Evolutionary conservation across 2,113 vertebrate species (phyloP), one percentile per base, ranked within the genome.

Genomic region (Gasterosteus aculeatus): DNA sequence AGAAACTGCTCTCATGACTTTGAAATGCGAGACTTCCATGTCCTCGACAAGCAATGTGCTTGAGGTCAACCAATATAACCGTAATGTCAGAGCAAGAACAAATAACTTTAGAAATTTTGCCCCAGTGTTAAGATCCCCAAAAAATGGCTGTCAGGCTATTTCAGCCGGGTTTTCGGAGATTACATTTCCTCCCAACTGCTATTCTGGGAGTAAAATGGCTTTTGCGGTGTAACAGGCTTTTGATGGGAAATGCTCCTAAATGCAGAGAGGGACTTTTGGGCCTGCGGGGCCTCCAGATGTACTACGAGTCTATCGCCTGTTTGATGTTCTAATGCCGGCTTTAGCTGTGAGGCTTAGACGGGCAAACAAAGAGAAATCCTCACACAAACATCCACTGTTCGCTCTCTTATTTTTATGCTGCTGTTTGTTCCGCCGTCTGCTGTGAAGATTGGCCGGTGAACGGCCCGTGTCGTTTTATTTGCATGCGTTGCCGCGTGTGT

Each of bases 131-230:
- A 83, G 49, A 49, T 63, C 74, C 75, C 35, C 35, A 6, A 79
- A 87, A 80, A 89, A 81, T 71, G 56, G 38, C 75, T 83, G 82
- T 77, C 54, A 53, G 73, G 79, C 69, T 82, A 74, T 86, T 91
- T 90, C 80, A 89, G 78, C 71, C 5, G 69, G 67, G 49, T 68
- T 76, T 83, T 86, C 79, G 69, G 82, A 88, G 88, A 93, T 91
- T 89, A 83, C 81, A 81, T 88, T 91, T 87, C 87, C 81, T 56
- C 75, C 70, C 69, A 83, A 82, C 76, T 81, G 83, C 89, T 91
- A 85, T 90, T 92, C 77, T 85, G 79, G 87, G 80, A 87, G 86
- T 72, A 85, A 86, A 90, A 89, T 72, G 26, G 81, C 85, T 72
- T 85, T 69, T 90, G 90, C 53, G 72, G 84, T 82, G 82, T 77